Conservation (phyloP, 2,113 vertebrate genomes). For the Abramis brama region DNA sequence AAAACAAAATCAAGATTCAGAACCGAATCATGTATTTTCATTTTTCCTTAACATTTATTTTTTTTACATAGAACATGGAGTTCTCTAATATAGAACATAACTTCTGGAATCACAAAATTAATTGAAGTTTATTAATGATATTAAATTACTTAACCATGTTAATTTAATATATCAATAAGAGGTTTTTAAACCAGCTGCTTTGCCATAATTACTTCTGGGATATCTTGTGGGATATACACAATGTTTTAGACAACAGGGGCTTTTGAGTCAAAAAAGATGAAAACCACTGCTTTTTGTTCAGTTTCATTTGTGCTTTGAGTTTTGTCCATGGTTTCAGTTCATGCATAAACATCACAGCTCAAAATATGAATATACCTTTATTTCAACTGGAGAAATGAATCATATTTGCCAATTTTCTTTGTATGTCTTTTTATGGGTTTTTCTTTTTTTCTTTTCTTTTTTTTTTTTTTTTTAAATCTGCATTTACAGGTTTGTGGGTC, state of each 20-base stretch:
- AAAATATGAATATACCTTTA: not conserved
- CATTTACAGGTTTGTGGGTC: conserved; percentile 87
- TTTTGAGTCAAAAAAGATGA: not conserved
- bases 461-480: not conserved
- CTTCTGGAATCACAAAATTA: not conserved
- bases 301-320: not conserved
- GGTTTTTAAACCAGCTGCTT: not conserved
- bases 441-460: not conserved
- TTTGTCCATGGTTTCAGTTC: not conserved
- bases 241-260: not conserved
- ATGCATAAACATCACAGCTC: no score
- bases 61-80: not conserved
- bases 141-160: not conserved
- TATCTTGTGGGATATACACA: not conserved
- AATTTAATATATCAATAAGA: not conserved
- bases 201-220: not conserved
- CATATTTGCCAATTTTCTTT: not conserved
- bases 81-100: not conserved
- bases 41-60: no score
- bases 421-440: not conserved
- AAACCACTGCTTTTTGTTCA: not conserved
- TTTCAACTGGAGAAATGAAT: not conserved
- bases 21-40: not conserved
- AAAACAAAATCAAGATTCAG: not conserved
- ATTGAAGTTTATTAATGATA: not conserved